These are phyloP conservation scores for Aphelocoma californica DNA, from an alignment of 2,797 vertebrate genomes.

Conservation along the genomic window DNA sequence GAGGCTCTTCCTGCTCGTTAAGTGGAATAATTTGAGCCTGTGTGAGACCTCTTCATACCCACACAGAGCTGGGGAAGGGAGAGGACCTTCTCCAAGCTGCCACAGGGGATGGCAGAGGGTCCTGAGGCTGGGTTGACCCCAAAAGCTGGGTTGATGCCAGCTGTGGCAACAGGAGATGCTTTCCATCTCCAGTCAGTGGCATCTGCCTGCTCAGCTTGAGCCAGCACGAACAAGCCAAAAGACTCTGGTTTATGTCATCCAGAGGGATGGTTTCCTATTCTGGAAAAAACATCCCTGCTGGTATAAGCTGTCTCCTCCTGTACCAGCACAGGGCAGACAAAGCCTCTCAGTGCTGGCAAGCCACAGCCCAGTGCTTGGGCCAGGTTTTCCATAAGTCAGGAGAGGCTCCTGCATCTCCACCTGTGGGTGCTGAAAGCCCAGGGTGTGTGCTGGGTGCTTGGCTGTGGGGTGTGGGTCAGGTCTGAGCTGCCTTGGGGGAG, in stretches of 20 bases:
- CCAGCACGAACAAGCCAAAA: background rate
- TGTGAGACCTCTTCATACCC: background rate
- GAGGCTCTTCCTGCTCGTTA: background rate
- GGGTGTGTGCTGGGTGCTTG: background rate
- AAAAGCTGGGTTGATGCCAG: background rate
- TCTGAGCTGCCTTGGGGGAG: background rate
- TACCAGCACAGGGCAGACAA: background rate
- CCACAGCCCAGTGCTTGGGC: background rate
- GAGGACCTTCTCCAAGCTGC: background rate
- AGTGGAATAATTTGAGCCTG: background rate
- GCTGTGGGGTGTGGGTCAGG: background rate
- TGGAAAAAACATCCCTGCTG: background rate
- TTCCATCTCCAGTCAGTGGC: background rate
- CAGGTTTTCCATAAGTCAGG: background rate
- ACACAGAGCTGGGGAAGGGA: background rate
- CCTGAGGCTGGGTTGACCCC: background rate
- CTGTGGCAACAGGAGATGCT: background rate
- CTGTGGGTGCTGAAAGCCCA: background rate
- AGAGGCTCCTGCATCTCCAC: background rate
- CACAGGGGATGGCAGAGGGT: background rate
- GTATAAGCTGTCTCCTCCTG: background rate
- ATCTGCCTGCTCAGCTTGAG: conserved; percentile 38
- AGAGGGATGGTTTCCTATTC: conserved; percentile 10
- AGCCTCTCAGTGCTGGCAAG: background rate
- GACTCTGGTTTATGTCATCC: background rate